Conservation (phyloP, 2,888 invertebrate genomes). For the Ichneumoninae sp. region DNA sequence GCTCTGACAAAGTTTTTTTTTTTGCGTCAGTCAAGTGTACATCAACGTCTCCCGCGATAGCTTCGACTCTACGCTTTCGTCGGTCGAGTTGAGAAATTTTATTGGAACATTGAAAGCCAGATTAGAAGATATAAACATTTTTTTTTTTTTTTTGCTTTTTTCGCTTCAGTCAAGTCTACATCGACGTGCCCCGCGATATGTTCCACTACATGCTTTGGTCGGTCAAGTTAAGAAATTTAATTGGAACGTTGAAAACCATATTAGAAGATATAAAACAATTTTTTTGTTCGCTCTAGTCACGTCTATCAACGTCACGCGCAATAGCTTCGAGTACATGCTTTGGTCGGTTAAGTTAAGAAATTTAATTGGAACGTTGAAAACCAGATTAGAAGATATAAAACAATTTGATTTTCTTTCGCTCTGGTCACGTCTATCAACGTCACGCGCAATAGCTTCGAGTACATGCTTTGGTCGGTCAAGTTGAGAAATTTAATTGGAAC, state of each 20-base stretch:
- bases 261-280: slow-evolving; percentile 2
- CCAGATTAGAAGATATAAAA: too few species aligned
- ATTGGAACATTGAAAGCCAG: not conserved
- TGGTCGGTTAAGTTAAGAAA: not conserved
- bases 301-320: slow-evolving; percentile 46
- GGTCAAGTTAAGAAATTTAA: not conserved
- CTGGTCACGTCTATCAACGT: slow-evolving; percentile 55
- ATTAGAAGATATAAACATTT: slow-evolving; percentile 11
- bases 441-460: slow-evolving; percentile 10
- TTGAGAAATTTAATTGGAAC: not conserved
- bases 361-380: not conserved
- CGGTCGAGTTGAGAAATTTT: not conserved
- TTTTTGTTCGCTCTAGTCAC: slow-evolving; percentile 61
- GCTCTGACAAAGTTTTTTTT: slow-evolving; percentile 66
- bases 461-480: too few species aligned
- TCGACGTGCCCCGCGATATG: slow-evolving; percentile 25
- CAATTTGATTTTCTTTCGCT: slow-evolving; percentile 51
- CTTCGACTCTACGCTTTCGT: not conserved
- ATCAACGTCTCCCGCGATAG: slow-evolving; percentile 37
- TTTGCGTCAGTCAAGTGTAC: slow-evolving; percentile 67
- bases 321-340: not conserved
- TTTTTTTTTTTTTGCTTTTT: slow-evolving; percentile 66
- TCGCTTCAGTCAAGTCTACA: slow-evolving; percentile 65
- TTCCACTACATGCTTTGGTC: not conserved
- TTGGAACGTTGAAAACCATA: too few species aligned